Base-by-base conservation (phyloP, 2,113 vertebrate genomes). In the Origma solitaria region DNA sequence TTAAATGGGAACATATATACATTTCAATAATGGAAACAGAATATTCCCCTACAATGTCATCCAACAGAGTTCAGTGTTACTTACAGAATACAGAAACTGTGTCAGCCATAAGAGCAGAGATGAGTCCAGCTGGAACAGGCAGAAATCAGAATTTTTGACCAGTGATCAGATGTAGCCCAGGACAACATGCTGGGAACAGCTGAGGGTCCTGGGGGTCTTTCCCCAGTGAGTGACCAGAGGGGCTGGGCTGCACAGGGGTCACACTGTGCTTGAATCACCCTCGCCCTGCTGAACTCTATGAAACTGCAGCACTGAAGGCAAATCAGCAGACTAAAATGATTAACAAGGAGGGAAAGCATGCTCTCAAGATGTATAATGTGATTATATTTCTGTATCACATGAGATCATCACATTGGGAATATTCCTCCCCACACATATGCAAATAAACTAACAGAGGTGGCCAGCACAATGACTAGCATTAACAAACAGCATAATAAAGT, bases 361-460 rank as follows among this genome's bases (percentile, higher is more conserved):
- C 53, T 93, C 57, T 90, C 60, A 44, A 72, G 92, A 78, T 79
- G 72, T 33, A 78, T 68, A 90, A 94, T 57, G 76, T 61, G 64
- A 96, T 94, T 96, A 72, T 64, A 88, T 84, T 96, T 93, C 93
- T 84, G 90, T 78, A 93, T 79, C 82, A 75, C 89, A 92, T 58
- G 69, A 88, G 90, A 94, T 88, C 53, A 88, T 61, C 82, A 71
- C 40, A 38, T 2, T 86, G 94, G 85, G 94, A 94, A 92, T 88
- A 93, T 33, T 83, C 60, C 35, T 62, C 11, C 79, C 16, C 76
- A 30, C 76, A 64, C 62, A 70, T 84, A 94, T 71, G 92, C 82
- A 96, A 95, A 95, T 90, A 92, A 95, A 77, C 77, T 57, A 92
- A 80, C 50, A 88, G 90, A 77, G 30, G 49, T 50, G 28, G 82